phyloP scores from a whole-genome alignment of 2,113 vertebrate species.

The Stomatorhinus ivindoensis region DNA sequence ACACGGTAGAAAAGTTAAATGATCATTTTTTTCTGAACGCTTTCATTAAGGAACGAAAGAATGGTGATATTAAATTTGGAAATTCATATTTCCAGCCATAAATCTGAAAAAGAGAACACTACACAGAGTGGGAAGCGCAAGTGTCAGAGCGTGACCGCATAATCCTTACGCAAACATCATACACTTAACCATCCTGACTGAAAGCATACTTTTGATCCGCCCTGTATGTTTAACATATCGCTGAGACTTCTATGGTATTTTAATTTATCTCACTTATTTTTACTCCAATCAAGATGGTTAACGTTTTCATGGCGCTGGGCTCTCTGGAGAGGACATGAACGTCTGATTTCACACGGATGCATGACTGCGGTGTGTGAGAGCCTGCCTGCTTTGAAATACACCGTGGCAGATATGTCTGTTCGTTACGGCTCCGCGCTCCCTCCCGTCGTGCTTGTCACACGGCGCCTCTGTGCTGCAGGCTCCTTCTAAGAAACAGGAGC shows the following conservation, averaged over 20 bases:
- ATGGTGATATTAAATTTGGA: background rate
- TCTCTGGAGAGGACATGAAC: constrained; percentile 27
- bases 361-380: constrained; percentile 31
- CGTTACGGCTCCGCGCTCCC: background rate
- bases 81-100: background rate
- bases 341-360: constrained; percentile 23
- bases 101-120: background rate
- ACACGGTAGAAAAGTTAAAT: background rate
- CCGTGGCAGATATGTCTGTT: too few relatives aligned
- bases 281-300: background rate
- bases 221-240: background rate
- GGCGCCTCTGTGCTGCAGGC: background rate
- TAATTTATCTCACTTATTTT: background rate
- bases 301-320: background rate
- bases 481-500: background rate
- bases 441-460: too few relatives aligned
- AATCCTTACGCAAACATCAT: background rate
- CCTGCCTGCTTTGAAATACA: background rate
- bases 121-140: background rate
- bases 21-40: background rate
- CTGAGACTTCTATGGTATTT: background rate
- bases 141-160: background rate
- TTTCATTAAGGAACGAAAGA: background rate
- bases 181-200: background rate
- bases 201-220: background rate